Evolutionary conservation across 2,113 vertebrate species (phyloP).

Genomic region (Tragelaphus buxtoni): DNA sequence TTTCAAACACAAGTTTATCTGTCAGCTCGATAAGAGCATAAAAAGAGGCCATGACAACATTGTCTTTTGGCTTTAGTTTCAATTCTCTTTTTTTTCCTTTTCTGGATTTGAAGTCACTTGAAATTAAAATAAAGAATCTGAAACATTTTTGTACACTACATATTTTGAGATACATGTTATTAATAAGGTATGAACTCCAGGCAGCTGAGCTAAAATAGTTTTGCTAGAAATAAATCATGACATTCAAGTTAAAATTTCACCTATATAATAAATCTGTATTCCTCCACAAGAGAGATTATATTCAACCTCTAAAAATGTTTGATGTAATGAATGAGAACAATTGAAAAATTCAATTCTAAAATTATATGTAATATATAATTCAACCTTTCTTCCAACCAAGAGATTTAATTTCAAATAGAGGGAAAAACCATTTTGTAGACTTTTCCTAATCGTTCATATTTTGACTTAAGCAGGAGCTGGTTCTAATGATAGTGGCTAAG

Average conservation of each 20-base stretch:
- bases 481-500: background rate
- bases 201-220: background rate
- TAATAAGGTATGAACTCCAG: background rate
- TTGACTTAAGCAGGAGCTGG: background rate
- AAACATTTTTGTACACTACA: background rate
- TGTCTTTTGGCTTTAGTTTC: background rate
- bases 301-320: background rate
- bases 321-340: background rate
- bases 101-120: background rate
- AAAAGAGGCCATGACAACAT: background rate
- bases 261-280: background rate
- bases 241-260: background rate
- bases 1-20: background rate
- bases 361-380: background rate
- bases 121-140: background rate
- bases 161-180: background rate
- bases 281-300: background rate
- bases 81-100: background rate
- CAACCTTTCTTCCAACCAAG: background rate
- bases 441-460: background rate
- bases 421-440: background rate
- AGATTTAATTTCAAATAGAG: background rate
- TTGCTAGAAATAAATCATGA: slow-evolving; percentile 2
- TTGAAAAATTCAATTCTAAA: background rate
- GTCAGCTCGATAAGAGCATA: background rate